These are phyloP conservation scores for Cherax quadricarinatus DNA, from an alignment of 1,140 invertebrate species.

Conservation along the genomic window DNA sequence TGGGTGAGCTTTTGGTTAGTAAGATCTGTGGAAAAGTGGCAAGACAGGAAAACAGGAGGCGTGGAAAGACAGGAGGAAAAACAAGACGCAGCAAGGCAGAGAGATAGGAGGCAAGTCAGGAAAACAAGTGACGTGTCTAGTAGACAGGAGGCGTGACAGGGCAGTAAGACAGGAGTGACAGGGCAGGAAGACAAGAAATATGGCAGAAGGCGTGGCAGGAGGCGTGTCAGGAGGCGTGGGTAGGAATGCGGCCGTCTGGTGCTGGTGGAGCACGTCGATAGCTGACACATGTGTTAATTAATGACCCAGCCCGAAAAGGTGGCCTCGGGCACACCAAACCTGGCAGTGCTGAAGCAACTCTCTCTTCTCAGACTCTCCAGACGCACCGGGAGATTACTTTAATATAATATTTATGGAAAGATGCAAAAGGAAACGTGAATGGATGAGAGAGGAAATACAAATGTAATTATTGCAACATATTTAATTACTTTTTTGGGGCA, in stretches of 20 bases:
- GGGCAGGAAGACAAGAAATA: no score
- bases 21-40: neutral
- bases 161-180: neutral
- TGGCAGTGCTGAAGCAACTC: neutral
- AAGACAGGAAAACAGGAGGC: neutral
- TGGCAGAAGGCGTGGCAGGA: neutral
- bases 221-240: no score
- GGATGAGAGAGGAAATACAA: no score
- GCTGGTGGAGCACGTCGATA: neutral
- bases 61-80: no score
- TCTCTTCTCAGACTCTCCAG: neutral
- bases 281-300: neutral
- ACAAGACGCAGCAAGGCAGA: neutral
- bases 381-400: no score
- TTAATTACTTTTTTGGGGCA: no score
- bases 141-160: neutral
- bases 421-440: no score
- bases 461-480: no score
- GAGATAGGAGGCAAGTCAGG: neutral
- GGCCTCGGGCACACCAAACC: neutral
- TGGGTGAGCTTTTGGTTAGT: neutral
- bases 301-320: neutral
- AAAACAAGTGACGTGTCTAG: neutral
- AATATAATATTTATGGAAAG: no score
- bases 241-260: neutral